Percentiles rank a stretch among this genome's conserved stretches.
Conservation (phyloP, 2,113 vertebrate genomes). For the Mirounga angustirostris region DNA sequence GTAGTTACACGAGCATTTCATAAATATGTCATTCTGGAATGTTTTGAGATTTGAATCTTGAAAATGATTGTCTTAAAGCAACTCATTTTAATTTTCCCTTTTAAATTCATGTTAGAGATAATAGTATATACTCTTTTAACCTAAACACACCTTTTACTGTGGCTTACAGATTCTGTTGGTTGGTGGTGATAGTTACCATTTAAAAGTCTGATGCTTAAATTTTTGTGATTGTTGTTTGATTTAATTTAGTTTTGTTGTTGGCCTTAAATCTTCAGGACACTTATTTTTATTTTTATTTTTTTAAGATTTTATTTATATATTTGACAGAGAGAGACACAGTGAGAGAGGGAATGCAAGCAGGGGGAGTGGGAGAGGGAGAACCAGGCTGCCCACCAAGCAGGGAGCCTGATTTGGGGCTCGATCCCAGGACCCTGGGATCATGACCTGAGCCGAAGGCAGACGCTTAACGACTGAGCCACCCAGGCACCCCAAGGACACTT, state of each 20-base stretch:
- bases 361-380: too few relatives aligned
- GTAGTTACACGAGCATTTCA: slow-evolving; percentile 50
- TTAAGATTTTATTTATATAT: too few relatives aligned
- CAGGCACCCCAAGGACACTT: not conserved
- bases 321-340: too few relatives aligned
- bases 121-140: not conserved
- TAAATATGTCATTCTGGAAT: slow-evolving; percentile 56
- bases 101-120: not conserved
- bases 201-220: not conserved
- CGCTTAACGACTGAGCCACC: too few relatives aligned
- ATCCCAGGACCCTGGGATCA: too few relatives aligned
- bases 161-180: not conserved
- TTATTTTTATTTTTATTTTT: not conserved
- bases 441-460: too few relatives aligned
- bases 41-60: slow-evolving; percentile 57
- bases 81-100: not conserved
- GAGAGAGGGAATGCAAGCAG: too few relatives aligned
- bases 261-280: not conserved
- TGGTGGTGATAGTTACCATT: not conserved
- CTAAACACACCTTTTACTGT: not conserved
- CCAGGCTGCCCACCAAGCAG: too few relatives aligned
- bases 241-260: not conserved
- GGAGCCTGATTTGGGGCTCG: too few relatives aligned
- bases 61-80: slow-evolving; percentile 8
- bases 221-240: not conserved